Evolutionary conservation across 2,888 invertebrate genomes (phyloP).

Genomic region (Agapetus fuscipes): DNA sequence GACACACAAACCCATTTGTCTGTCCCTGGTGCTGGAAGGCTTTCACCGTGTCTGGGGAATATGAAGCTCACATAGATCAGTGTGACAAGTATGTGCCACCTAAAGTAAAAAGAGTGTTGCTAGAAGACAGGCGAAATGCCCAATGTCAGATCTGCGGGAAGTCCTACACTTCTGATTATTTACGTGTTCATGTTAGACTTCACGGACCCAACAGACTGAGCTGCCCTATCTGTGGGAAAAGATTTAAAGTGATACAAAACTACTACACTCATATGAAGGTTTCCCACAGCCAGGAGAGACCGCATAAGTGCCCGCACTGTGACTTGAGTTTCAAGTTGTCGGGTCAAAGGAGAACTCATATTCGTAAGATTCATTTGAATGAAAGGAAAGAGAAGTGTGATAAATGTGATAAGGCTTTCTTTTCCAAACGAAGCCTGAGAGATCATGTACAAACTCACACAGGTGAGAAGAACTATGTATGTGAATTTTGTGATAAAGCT

Average conservation of each 20-base stretch:
- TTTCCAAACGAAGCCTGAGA: background rate
- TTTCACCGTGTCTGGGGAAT: background rate
- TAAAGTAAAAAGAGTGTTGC: too few species aligned
- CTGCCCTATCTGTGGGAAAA: background rate
- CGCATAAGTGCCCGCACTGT: background rate
- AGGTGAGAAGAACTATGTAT: background rate
- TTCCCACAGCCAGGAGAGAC: background rate
- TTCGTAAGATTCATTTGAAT: background rate
- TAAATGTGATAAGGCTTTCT: background rate
- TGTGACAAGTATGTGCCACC: background rate
- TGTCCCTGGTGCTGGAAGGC: background rate
- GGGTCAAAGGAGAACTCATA: background rate
- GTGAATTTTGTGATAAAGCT: background rate
- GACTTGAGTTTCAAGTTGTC: background rate
- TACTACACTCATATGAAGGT: background rate
- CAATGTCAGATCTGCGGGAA: background rate
- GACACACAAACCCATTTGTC: background rate
- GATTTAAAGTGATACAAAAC: background rate
- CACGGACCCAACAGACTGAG: background rate
- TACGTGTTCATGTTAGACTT: background rate
- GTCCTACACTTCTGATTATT: background rate
- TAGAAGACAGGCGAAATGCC: too few species aligned
- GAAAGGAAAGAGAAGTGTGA: background rate
- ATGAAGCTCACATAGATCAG: background rate
- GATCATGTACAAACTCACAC: background rate